Conservation (phyloP, 30 jellyfish, hydroid and myxozoan species). For the Cassiopea xamachana region DNA sequence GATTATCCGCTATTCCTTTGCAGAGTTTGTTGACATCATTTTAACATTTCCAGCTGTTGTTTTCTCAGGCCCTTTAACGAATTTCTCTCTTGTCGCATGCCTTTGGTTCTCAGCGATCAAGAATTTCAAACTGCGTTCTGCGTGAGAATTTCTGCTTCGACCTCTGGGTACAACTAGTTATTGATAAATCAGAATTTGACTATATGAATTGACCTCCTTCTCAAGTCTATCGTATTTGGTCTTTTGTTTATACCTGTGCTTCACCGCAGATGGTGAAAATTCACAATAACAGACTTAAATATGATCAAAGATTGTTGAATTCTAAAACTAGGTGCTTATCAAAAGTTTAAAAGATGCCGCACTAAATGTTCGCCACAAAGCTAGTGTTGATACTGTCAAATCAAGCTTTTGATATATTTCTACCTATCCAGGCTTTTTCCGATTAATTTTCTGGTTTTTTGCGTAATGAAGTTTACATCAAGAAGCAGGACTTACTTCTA, state of each 20-base stretch:
- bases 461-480: background rate
- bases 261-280: conserved; percentile 15
- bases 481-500: background rate
- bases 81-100: background rate
- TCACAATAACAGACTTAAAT: conserved; percentile 13
- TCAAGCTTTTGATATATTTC: background rate
- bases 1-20: too few species aligned
- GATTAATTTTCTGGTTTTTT: background rate
- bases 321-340: conserved; percentile 15
- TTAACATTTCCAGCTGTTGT: background rate
- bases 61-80: background rate
- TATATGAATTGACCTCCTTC: background rate
- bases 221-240: background rate
- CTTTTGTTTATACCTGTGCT: background rate
- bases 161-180: background rate
- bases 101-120: background rate
- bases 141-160: background rate
- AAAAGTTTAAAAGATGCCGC: conserved; percentile 9
- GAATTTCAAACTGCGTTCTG: background rate
- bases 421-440: background rate
- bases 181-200: background rate
- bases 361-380: background rate
- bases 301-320: conserved; percentile 16
- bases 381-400: background rate
- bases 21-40: too few species aligned